These are phyloP conservation scores for Frankliniella intonsa DNA, from an alignment of 2,888 invertebrate species.

Conservation along the genomic window DNA sequence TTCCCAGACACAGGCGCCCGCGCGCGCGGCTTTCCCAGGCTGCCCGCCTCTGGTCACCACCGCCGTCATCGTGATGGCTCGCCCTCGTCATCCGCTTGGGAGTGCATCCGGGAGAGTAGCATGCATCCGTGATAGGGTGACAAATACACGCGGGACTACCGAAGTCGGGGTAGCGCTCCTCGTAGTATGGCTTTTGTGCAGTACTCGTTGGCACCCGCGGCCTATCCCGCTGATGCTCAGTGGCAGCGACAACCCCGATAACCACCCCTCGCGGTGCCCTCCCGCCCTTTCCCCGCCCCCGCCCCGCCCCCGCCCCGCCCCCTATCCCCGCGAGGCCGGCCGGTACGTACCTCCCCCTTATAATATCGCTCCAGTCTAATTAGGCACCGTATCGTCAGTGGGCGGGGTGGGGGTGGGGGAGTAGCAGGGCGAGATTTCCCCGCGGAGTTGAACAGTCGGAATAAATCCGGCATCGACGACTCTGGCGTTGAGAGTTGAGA, in stretches of 20 bases:
- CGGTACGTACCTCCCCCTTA: background rate
- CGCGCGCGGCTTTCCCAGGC: background rate
- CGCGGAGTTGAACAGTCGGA: background rate
- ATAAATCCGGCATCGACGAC: slow-evolving; percentile 8
- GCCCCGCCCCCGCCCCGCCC: no score
- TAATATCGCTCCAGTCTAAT: background rate
- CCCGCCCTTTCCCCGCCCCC: no score
- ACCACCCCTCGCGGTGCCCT: no score
- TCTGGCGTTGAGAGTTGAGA: background rate
- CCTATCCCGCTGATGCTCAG: no score
- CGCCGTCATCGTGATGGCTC: background rate
- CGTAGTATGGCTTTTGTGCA: no score
- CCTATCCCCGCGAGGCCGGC: background rate
- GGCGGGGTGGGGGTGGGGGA: background rate
- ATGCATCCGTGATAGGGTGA: no score
- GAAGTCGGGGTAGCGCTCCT: no score
- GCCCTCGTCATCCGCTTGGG: no score
- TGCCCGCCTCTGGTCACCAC: background rate
- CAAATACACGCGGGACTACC: no score
- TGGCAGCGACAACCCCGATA: no score
- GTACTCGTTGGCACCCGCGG: no score
- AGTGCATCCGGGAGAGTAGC: no score
- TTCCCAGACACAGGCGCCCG: background rate
- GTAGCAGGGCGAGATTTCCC: background rate
- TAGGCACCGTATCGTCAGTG: background rate